Percentiles rank a stretch among this genome's conserved stretches.
Conservation (phyloP, 2,113 vertebrate genomes). For the Pyxicephalus adspersus region DNA sequence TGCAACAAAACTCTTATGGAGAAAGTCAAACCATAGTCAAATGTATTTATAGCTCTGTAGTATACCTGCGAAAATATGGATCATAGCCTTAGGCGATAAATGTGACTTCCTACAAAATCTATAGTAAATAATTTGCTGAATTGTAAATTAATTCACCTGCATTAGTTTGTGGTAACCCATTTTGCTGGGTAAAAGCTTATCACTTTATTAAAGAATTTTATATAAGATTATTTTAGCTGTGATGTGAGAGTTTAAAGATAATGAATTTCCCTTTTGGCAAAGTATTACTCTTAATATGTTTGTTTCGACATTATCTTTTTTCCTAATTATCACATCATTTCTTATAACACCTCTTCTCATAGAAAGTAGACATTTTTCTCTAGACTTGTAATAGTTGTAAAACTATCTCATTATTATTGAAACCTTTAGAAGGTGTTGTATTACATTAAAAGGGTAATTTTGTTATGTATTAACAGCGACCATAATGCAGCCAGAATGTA, state of each 20-base stretch:
- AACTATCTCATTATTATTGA: not conserved
- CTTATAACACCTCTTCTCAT: not conserved
- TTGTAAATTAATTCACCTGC: not conserved
- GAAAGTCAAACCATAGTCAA: not conserved
- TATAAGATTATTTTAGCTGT: not conserved
- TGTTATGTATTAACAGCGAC: too few species aligned
- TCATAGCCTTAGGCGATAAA: slow-evolving; percentile 2
- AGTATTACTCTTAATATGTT: not conserved
- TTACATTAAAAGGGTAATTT: not conserved
- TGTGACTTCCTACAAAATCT: slow-evolving; percentile 3
- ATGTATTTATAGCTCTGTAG: not conserved
- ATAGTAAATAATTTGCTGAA: slow-evolving; percentile 6
- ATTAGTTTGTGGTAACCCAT: not conserved
- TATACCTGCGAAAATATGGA: not conserved
- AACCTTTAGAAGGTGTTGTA: not conserved
- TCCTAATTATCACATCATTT: not conserved
- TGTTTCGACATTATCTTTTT: not conserved
- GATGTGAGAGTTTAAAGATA: too few species aligned
- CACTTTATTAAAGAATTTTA: not conserved
- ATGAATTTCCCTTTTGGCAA: not conserved
- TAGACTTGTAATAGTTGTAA: not conserved
- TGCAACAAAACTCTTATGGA: not conserved
- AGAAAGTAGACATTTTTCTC: not conserved
- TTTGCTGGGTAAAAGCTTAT: not conserved
- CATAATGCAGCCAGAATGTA: too few species aligned